Conservation (phyloP, 2,797 vertebrate species). For the Okamejei kenojei region DNA sequence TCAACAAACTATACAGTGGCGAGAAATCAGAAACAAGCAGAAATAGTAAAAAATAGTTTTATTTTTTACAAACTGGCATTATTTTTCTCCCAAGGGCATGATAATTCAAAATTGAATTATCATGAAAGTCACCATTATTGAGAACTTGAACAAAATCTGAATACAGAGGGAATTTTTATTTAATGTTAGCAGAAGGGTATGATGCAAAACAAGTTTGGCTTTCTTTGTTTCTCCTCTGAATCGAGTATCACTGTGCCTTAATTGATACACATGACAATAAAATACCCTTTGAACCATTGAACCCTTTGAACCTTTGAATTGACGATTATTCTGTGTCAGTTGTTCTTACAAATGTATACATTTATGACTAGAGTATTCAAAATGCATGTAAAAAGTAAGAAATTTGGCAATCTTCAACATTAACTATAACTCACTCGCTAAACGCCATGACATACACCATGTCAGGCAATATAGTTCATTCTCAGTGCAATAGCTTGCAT, state of each 20-base stretch:
- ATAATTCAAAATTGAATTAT: too few relatives aligned
- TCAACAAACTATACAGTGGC: too few relatives aligned
- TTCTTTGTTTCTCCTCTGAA: not conserved
- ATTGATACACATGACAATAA: too few relatives aligned
- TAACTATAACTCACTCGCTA: not conserved
- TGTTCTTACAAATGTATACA: not conserved
- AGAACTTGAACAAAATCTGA: not conserved
- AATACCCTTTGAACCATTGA: too few relatives aligned
- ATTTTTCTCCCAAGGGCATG: too few relatives aligned
- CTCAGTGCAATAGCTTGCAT: not conserved
- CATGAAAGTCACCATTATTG: too few relatives aligned
- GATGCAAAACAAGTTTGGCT: not conserved
- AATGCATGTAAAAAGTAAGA: not conserved
- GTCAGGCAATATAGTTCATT: not conserved
- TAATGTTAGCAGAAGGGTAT: not conserved
- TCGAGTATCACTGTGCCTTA: too few relatives aligned
- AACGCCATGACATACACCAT: not conserved
- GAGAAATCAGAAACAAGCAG: too few relatives aligned
- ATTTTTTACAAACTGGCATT: too few relatives aligned
- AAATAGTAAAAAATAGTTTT: too few relatives aligned
- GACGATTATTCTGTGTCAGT: not conserved
- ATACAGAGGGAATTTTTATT: too few relatives aligned
- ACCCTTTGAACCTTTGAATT: not conserved
- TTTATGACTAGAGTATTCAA: not conserved
- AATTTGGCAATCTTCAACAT: not conserved